Evolutionary conservation across 1,140 invertebrate genomes (phyloP).

Genomic region (Epicauta chinensis): DNA sequence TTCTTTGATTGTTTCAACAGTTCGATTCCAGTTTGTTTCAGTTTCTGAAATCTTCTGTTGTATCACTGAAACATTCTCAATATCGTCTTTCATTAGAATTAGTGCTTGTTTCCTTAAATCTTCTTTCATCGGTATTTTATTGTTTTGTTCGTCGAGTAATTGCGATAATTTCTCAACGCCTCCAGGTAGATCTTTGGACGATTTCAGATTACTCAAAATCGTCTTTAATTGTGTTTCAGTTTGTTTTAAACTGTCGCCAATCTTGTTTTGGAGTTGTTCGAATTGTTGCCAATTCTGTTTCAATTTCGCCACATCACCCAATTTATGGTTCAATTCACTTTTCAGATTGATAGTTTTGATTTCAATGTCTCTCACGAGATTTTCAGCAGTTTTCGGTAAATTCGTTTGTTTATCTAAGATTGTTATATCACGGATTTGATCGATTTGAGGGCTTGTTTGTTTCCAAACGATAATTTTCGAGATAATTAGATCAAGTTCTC

Average conservation of each 20-base stretch:
- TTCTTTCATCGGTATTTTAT: constrained; percentile 51
- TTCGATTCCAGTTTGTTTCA: constrained; percentile 72
- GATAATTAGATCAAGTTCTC: constrained; percentile 60
- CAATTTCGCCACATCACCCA: constrained; percentile 61
- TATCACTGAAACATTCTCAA: constrained; percentile 67
- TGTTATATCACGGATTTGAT: constrained; percentile 51
- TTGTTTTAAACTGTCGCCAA: constrained; percentile 55
- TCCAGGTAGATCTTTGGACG: constrained; percentile 51
- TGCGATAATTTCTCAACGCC: constrained; percentile 53
- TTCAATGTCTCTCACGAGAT: constrained; percentile 64
- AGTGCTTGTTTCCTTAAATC: constrained; percentile 63
- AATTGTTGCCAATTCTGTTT: constrained; percentile 63
- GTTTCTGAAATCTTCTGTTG: constrained; percentile 69
- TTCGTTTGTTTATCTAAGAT: constrained; percentile 62
- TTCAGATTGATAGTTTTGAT: constrained; percentile 58
- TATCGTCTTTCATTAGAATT: constrained; percentile 72
- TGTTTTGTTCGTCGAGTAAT: constrained; percentile 48
- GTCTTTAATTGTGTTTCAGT: constrained; percentile 49
- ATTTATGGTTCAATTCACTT: constrained; percentile 56
- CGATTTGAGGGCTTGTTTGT: constrained; percentile 58
- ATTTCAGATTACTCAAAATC: constrained; percentile 47
- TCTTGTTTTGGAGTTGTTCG: constrained; percentile 56
- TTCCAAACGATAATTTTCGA: constrained; percentile 64
- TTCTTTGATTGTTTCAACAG: constrained; percentile 65
- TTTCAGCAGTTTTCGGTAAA: constrained; percentile 60